Evolutionary conservation across 1,140 invertebrate species (phyloP), one percentile per base, ranked within the genome.

Genomic region (Chironomus striatipennis): DNA sequence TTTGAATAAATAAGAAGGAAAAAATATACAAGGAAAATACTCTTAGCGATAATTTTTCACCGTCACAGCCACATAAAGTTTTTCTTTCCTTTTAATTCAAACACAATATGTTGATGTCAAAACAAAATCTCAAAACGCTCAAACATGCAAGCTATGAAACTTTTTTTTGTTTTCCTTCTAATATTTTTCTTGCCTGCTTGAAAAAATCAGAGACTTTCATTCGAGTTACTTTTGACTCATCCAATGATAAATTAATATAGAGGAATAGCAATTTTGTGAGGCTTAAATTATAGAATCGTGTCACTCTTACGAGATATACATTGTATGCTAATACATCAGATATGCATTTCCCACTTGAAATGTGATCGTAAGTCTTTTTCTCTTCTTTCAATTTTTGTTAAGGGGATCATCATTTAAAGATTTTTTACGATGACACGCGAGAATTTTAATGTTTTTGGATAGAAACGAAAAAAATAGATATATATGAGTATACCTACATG

Each of bases 101-200:
- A 17, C 65, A 70, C 65, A 70, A 70, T 70, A 70, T 70, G 65
- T 70, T 70, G 20, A 70, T 70, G 65, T 70, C 65, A 70, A 70
- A 70, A 70, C 65, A 70, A 70, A 70, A 70, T 20, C 65, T 8
- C 65, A 70, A 34, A 70, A 70, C 18, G 20, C 17, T 34, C 24
- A 34, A 34, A 34, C 24, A 34, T 34, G 24, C 24, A 34, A 18
- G 20, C 18, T 17, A 20, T 70, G 65, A 70, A 70, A 70, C 7
- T 70, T 70, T 17, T 20, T 70, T 17, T 70, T 7, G 18, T 20
- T 47, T 47, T 47, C 1, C 8, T 47, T 9, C 43, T 47, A 8
- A n/a, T 47, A 8, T 47, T 47, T 10, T 43, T 10, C 10, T 43
- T 15, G 15, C 15, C 15, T 12, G 5, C 47, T 15, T 15, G 12